A percentile compares a stretch with the other conserved stretches of the same genome.
Conservation (phyloP, 1,140 invertebrate species). For the Zelostemma sp. region DNA sequence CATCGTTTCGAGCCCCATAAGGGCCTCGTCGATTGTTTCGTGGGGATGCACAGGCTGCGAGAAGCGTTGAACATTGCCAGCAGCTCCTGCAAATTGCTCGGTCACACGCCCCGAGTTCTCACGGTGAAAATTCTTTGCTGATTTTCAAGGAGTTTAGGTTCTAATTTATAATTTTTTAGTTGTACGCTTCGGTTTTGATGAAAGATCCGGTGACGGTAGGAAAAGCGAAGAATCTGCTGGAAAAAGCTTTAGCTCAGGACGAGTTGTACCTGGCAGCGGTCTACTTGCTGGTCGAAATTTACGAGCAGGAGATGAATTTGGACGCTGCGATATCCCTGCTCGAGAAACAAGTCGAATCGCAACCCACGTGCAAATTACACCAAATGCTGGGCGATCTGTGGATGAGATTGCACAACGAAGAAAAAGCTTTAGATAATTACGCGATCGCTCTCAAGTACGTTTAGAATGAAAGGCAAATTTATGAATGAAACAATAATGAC, state of each 20-base stretch:
- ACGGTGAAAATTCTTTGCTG: constrained; percentile 70
- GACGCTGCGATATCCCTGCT: constrained; percentile 74
- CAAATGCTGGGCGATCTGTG: constrained; percentile 79
- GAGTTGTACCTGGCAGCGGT: constrained; percentile 77
- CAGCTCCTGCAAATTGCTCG: constrained; percentile 78
- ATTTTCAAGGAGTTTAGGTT: constrained; percentile 11
- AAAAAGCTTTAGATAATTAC: constrained; percentile 81
- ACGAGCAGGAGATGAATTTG: constrained; percentile 74
- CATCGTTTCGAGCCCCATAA: constrained; percentile 77
- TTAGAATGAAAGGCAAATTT: neutral
- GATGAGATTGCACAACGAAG: constrained; percentile 72
- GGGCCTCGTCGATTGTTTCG: constrained; percentile 80
- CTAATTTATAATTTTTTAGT: constrained; percentile 65
- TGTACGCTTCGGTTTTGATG: constrained; percentile 79
- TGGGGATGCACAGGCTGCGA: constrained; percentile 75
- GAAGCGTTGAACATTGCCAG: constrained; percentile 80
- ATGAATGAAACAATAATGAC: constrained; percentile 13
- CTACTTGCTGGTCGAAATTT: constrained; percentile 76
- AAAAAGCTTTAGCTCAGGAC: constrained; percentile 79
- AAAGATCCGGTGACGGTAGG: constrained; percentile 76
- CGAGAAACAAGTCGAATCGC: constrained; percentile 74
- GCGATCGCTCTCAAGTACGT: constrained; percentile 77
- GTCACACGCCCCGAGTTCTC: constrained; percentile 77
- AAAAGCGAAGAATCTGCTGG: constrained; percentile 77
- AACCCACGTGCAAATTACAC: constrained; percentile 77